Conservation (phyloP, 2,113 vertebrate species). For the Paratilapia polleni region DNA sequence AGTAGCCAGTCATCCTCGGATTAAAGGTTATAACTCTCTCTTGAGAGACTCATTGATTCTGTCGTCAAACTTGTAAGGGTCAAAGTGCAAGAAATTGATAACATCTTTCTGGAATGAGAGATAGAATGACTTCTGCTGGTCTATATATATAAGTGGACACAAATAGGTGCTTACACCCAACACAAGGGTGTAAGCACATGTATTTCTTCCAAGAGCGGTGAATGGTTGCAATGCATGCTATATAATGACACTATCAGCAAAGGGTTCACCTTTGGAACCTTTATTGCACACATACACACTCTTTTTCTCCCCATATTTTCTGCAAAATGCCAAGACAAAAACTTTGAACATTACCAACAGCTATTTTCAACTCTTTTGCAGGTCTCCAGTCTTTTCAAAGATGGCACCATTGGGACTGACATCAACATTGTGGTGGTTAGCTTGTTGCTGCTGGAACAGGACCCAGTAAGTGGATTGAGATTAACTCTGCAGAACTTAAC, state of each 20-base stretch:
- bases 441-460: conserved; percentile 93
- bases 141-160: neutral
- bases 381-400: conserved; percentile 98
- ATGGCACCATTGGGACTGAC: conserved; percentile 96
- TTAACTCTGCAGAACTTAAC: neutral
- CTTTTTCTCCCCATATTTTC: neutral
- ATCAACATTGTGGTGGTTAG: conserved; percentile 97
- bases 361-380: conserved; percentile 48
- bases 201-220: neutral
- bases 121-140: too few relatives aligned
- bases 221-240: fast-evolving
- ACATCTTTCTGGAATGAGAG: too few relatives aligned
- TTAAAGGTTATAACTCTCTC: too few relatives aligned
- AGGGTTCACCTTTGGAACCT: neutral
- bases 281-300: neutral
- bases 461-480: conserved; percentile 87
- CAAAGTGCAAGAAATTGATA: too few relatives aligned
- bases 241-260: fast-evolving
- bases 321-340: neutral
- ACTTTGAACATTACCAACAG: neutral
- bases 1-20: too few relatives aligned
- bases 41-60: too few relatives aligned
- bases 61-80: too few relatives aligned
- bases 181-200: too few relatives aligned
- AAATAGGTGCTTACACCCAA: neutral